Conservation (phyloP, 2,113 vertebrate genomes). For the Paradoxurus hermaphroditus region DNA sequence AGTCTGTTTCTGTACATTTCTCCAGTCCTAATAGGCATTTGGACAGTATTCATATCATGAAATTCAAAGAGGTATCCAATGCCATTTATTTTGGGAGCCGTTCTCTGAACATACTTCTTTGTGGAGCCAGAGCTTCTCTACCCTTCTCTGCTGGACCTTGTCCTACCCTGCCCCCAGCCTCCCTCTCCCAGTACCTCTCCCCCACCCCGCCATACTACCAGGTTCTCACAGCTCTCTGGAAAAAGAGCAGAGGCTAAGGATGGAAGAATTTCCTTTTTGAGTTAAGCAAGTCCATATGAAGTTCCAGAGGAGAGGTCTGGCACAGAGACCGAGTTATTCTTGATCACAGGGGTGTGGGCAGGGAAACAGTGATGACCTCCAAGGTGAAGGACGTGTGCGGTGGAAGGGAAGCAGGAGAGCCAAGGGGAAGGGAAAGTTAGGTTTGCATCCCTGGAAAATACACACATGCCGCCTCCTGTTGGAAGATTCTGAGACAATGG, state of each 20-base stretch:
- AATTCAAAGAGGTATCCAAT: neutral
- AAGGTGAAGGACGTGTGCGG: neutral
- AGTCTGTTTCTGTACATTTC: neutral
- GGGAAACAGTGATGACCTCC: conserved; percentile 34
- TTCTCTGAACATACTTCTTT: neutral
- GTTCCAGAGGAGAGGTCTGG: conserved; percentile 5
- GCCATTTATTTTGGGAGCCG: no score
- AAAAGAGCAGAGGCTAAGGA: neutral
- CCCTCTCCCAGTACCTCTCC: neutral
- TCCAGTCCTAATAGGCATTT: neutral
- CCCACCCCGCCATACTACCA: neutral
- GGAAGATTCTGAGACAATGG: conserved; percentile 52
- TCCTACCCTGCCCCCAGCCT: neutral
- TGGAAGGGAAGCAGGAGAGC: neutral
- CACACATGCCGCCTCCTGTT: neutral
- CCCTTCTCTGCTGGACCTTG: neutral
- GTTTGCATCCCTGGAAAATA: conserved; percentile 35
- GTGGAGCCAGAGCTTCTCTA: no score
- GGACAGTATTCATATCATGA: neutral
- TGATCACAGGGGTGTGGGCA: neutral
- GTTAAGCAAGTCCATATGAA: conserved; percentile 20
- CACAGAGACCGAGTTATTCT: neutral
- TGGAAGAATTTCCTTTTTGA: neutral
- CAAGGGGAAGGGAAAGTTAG: neutral
- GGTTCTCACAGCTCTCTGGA: neutral